Conservation (phyloP, 2,113 vertebrate species). For the Lutjanus erythropterus region DNA sequence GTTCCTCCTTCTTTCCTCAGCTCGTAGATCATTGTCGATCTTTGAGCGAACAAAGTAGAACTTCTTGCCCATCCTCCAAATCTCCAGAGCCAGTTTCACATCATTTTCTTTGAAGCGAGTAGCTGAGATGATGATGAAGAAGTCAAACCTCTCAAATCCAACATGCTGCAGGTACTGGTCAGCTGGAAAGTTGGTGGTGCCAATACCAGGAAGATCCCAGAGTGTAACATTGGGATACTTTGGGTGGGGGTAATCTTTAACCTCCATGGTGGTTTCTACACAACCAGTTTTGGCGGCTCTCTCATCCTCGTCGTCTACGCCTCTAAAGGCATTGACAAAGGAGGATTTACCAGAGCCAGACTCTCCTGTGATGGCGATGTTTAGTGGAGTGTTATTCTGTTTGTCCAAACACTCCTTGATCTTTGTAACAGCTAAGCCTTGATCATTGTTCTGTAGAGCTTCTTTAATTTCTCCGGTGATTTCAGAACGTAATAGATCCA, state of each 20-base stretch:
- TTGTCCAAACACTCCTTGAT: no score
- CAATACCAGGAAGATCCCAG: conserved; percentile 57
- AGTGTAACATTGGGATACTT: no score
- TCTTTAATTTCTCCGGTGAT: no score
- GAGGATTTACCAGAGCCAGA: conserved; percentile 38
- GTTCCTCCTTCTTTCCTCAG: background rate
- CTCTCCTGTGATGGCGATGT: conserved; percentile 36
- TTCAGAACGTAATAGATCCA: no score
- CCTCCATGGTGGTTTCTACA: no score
- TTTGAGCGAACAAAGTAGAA: conserved; percentile 66
- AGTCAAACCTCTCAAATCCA: conserved; percentile 50
- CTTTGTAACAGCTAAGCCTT: no score
- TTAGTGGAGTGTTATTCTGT: no score
- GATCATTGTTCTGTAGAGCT: no score
- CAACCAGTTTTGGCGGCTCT: conserved; percentile 27
- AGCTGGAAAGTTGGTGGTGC: conserved; percentile 32
- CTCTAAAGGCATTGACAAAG: conserved; percentile 46
- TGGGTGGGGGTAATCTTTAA: no score
- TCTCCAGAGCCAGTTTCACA: no score
- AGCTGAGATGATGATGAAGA: conserved; percentile 58
- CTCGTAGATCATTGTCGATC: background rate
- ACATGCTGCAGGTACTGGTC: conserved; percentile 13
- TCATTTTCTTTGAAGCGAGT: no score
- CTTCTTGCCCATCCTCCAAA: no score
- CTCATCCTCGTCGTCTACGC: background rate